phyloP scores from a whole-genome alignment of 2,888 invertebrate genomes.

The Nebria salina region DNA sequence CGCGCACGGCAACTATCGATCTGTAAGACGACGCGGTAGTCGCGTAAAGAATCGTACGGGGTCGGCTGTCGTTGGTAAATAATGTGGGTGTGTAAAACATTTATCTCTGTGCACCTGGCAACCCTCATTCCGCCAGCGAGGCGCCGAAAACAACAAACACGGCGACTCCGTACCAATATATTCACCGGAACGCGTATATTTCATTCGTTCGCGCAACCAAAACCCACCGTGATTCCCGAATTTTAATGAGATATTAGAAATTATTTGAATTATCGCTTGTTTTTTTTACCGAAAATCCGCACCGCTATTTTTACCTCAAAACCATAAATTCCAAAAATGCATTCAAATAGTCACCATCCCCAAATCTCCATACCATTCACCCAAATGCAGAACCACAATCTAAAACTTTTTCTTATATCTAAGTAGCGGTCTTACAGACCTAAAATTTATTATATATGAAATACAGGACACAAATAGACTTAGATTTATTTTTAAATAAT shows the following conservation, averaged over 20 bases:
- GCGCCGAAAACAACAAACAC: conserved; percentile 25
- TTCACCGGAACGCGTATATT: not conserved
- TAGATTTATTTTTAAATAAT: too few species aligned
- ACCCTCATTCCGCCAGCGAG: not conserved
- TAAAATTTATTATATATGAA: too few species aligned
- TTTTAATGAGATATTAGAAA: not conserved
- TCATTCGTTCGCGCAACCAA: not conserved
- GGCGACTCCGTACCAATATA: not conserved
- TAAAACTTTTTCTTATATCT: too few species aligned
- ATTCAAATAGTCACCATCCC: too few species aligned
- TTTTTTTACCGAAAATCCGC: too few species aligned
- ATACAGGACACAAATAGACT: too few species aligned
- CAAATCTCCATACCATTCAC: too few species aligned
- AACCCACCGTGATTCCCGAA: not conserved
- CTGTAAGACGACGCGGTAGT: not conserved
- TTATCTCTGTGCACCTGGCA: conserved; percentile 36
- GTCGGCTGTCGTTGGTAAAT: conserved; percentile 34
- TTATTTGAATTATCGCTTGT: not conserved
- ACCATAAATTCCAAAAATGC: too few species aligned
- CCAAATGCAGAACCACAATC: too few species aligned
- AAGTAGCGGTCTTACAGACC: too few species aligned
- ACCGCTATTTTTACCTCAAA: too few species aligned
- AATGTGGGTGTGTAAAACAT: conserved; percentile 37
- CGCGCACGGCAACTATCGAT: not conserved
- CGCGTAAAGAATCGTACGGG: not conserved